These are phyloP conservation scores for Blennius ocellaris DNA, from an alignment of 2,113 vertebrate genomes.

Conservation along the genomic window DNA sequence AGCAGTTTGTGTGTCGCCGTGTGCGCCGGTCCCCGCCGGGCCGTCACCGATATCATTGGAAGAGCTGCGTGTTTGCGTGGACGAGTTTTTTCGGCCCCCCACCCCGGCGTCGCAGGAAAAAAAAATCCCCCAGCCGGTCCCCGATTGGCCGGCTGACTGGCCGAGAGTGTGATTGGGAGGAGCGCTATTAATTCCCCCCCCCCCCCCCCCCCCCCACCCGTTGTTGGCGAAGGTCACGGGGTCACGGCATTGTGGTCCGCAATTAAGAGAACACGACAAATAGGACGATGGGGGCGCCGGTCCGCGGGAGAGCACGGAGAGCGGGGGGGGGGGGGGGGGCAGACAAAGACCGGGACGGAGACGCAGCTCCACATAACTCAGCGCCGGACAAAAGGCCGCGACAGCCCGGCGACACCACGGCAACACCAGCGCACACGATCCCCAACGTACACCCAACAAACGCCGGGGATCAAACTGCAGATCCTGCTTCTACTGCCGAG, in stretches of 20 bases:
- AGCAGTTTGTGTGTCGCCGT: conserved; percentile 57
- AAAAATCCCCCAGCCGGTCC: conserved; percentile 35
- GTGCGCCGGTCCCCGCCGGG: conserved; percentile 45
- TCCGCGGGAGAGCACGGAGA: conserved; percentile 73
- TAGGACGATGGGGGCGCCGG: conserved; percentile 70
- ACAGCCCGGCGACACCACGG: conserved; percentile 72
- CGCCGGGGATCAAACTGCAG: no score
- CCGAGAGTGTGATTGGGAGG: conserved; percentile 66
- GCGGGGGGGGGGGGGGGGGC: conserved; percentile 61
- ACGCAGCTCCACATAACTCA: conserved; percentile 81
- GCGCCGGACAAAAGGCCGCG: conserved; percentile 70
- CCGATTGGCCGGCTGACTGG: conserved; percentile 68
- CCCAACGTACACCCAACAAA: conserved; percentile 38
- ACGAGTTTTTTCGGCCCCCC: no score
- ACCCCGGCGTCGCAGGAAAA: conserved; percentile 15
- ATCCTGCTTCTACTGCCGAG: no score
- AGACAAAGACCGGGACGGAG: conserved; percentile 78
- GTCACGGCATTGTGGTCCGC: conserved; percentile 76
- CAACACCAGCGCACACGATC: conserved; percentile 54
- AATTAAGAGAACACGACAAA: conserved; percentile 81
- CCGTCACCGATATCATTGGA: conserved; percentile 62
- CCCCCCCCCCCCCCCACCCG: no score
- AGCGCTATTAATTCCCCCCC: conserved; percentile 78
- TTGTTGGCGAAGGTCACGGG: conserved; percentile 75
- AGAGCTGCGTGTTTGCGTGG: conserved; percentile 28